phyloP scores from a whole-genome alignment of 1,140 invertebrate genomes.

The Magallana gigas region DNA sequence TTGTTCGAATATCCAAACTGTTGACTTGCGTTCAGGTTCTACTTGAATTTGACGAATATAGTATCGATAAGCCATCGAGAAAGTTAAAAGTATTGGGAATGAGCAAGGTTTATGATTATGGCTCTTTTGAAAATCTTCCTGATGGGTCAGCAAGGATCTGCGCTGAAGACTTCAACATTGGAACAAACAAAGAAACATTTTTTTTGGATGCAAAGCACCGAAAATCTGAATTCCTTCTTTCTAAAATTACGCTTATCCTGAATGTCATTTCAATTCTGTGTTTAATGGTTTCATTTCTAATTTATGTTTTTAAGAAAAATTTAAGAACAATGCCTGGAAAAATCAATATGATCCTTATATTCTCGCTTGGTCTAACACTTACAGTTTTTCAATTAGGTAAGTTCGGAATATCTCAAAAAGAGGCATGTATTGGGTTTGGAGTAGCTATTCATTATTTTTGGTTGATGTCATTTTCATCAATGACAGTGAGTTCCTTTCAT shows the following conservation, averaged over 20 bases:
- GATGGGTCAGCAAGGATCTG: background rate
- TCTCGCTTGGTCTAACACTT: background rate
- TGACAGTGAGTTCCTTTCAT: background rate
- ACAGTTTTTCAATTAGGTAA: conserved; percentile 14
- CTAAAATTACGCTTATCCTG: background rate
- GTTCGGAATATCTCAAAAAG: background rate
- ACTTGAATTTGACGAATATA: background rate
- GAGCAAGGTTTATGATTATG: background rate
- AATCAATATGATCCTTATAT: background rate
- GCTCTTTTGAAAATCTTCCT: background rate
- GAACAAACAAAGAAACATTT: too few species aligned
- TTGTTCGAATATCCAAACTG: background rate
- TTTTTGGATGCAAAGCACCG: background rate
- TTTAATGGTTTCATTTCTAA: background rate
- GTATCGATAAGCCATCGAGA: background rate
- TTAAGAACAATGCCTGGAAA: background rate
- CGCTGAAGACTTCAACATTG: background rate
- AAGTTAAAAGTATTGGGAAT: background rate
- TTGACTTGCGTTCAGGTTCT: background rate
- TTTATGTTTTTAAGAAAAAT: background rate
- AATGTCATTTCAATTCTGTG: background rate
- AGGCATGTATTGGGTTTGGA: background rate
- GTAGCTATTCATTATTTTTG: background rate
- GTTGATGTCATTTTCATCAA: background rate
- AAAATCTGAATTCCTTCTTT: background rate